Percentiles rank a stretch among this genome's conserved stretches.
Evolutionary conservation across 2,797 vertebrate species (phyloP).

Genomic region (Tamandua tetradactyla): DNA sequence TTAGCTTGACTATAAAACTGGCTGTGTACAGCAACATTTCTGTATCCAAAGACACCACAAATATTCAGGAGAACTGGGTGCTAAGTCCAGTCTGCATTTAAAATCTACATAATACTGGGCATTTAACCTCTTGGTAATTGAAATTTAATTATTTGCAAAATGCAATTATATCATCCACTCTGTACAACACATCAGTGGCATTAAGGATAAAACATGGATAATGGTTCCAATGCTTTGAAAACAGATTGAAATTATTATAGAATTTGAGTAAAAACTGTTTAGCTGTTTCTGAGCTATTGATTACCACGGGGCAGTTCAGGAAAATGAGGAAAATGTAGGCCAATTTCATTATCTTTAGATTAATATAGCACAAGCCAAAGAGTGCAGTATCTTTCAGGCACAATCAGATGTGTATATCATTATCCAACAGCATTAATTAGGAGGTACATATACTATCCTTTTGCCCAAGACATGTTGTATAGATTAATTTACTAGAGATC

Average conservation of each 20-base stretch:
- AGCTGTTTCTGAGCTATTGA: not conserved
- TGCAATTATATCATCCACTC: not conserved
- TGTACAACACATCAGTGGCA: not conserved
- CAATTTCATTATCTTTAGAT: constrained; percentile 39
- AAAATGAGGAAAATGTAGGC: not conserved
- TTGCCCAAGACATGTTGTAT: not conserved
- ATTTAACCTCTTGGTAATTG: not conserved
- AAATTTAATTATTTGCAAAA: constrained; percentile 31
- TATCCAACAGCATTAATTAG: not conserved
- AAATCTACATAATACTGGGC: not conserved
- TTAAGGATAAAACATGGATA: not conserved
- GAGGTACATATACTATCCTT: not conserved
- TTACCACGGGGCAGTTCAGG: not conserved
- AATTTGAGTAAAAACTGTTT: not conserved
- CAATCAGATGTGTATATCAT: not conserved
- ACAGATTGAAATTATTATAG: constrained; percentile 39
- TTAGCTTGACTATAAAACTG: not conserved
- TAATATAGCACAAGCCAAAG: not conserved
- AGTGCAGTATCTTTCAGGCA: not conserved
- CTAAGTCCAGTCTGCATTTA: not conserved
- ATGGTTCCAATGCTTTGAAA: constrained; percentile 24
- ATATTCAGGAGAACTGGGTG: not conserved
- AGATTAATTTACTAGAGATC: not conserved
- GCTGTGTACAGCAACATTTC: not conserved
- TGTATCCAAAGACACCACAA: not conserved